Conservation (phyloP, 92 coral and sea anemone species). For the Hydrozoanthus gracilis region DNA sequence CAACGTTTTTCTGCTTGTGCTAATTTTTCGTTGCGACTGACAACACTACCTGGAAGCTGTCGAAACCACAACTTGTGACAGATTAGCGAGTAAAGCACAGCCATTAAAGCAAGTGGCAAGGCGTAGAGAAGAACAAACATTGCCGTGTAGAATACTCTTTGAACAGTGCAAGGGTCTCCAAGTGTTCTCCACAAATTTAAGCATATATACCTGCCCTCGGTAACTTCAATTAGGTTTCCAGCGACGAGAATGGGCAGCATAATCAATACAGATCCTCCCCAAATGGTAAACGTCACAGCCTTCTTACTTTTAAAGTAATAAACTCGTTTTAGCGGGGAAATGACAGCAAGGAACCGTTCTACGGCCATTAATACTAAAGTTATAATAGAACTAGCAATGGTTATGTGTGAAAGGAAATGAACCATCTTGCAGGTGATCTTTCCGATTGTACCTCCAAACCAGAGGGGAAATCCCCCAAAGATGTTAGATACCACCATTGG, state of each 20-base stretch:
- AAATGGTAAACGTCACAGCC: constrained; percentile 51
- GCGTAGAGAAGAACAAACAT: constrained; percentile 60
- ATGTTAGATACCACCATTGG: constrained; percentile 63
- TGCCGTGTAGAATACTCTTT: constrained; percentile 55
- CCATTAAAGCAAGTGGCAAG: constrained; percentile 64
- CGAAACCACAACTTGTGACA: constrained; percentile 74
- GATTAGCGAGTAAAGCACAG: constrained; percentile 61
- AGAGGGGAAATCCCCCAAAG: constrained; percentile 56
- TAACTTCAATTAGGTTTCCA: constrained; percentile 38
- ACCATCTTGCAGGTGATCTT: constrained; percentile 65
- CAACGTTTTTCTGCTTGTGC: constrained; percentile 19
- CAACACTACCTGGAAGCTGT: constrained; percentile 62
- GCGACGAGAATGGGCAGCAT: constrained; percentile 64
- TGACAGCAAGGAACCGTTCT: constrained; percentile 78
- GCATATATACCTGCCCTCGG: constrained; percentile 45
- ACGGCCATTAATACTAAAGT: constrained; percentile 70
- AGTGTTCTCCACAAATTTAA: constrained; percentile 54
- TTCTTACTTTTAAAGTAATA: constrained; percentile 54
- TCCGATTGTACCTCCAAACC: constrained; percentile 84
- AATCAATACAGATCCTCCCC: constrained; percentile 60
- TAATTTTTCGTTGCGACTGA: constrained; percentile 36
- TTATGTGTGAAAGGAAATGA: constrained; percentile 66
- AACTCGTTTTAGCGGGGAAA: constrained; percentile 60
- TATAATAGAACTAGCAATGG: constrained; percentile 71
- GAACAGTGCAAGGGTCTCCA: constrained; percentile 51